Evolutionary conservation across 1,140 invertebrate species (phyloP).

Genomic region (Stegodyphus dumicola): DNA sequence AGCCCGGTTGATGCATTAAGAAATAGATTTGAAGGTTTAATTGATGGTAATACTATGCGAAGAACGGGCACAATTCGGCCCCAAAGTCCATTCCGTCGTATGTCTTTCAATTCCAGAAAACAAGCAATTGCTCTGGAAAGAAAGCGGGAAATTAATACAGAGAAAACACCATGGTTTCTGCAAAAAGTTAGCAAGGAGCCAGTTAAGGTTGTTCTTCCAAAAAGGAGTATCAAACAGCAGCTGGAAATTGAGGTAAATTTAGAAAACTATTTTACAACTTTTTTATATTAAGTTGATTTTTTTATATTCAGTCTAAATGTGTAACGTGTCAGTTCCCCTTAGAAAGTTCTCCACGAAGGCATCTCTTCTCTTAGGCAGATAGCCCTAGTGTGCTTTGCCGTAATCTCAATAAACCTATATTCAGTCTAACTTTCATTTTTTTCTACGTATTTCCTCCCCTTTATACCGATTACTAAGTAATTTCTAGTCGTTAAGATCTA

Average conservation of each 20-base stretch:
- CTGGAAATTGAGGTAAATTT: constrained; percentile 42
- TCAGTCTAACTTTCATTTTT: no score
- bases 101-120: constrained; percentile 52
- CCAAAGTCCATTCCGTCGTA: constrained; percentile 35
- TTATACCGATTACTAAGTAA: no score
- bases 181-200: constrained; percentile 6
- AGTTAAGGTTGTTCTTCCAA: constrained; percentile 10
- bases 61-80: background rate
- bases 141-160: background rate
- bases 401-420: no score
- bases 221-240: constrained; percentile 48
- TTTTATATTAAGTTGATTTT: background rate
- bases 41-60: background rate
- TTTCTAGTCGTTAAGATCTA: no score
- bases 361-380: no score
- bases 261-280: background rate
- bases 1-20: constrained; percentile 38
- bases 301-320: background rate
- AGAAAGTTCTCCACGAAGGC: no score
- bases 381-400: no score
- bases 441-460: no score
- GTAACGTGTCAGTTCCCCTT: no score
- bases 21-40: constrained; percentile 39
- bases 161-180: constrained; percentile 19
- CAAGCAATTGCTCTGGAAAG: constrained; percentile 32